Conservation (phyloP, 1,140 invertebrate species). For the Luehdorfia chinensis region DNA sequence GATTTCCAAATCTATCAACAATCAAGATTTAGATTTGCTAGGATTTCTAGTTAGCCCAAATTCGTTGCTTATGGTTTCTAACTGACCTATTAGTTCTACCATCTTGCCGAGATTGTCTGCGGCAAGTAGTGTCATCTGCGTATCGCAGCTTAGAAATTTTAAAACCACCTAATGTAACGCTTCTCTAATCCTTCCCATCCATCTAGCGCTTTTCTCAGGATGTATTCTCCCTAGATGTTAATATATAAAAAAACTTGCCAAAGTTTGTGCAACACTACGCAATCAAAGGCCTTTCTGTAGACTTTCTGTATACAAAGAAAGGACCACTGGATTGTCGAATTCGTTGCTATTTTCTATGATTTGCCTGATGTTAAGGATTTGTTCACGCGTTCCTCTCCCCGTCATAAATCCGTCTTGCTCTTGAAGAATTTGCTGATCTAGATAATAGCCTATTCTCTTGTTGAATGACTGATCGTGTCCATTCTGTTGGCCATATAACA, state of each 20-base stretch:
- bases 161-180: not conserved
- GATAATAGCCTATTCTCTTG: too few species aligned
- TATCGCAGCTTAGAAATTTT: not conserved
- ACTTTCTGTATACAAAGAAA: slow-evolving; percentile 11
- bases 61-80: too few species aligned
- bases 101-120: too few species aligned
- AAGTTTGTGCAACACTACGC: slow-evolving; percentile 10
- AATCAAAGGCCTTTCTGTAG: slow-evolving; percentile 19
- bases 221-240: slow-evolving; percentile 12
- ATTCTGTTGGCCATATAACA: too few species aligned
- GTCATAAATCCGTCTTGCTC: not conserved
- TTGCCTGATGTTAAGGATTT: slow-evolving; percentile 24
- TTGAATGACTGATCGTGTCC: too few species aligned
- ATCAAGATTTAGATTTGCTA: too few species aligned
- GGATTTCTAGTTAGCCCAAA: too few species aligned
- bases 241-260: slow-evolving; percentile 14
- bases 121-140: not conserved
- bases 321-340: slow-evolving; percentile 6
- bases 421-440: not conserved
- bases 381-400: slow-evolving; percentile 21
- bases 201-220: not conserved
- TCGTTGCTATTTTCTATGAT: slow-evolving; percentile 23
- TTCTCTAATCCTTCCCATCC: not conserved
- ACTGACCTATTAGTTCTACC: too few species aligned
- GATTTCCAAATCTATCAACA: too few species aligned